These are phyloP conservation scores for Vulpes vulpes DNA, from an alignment of 2,113 vertebrate genomes.

Conservation along the genomic window DNA sequence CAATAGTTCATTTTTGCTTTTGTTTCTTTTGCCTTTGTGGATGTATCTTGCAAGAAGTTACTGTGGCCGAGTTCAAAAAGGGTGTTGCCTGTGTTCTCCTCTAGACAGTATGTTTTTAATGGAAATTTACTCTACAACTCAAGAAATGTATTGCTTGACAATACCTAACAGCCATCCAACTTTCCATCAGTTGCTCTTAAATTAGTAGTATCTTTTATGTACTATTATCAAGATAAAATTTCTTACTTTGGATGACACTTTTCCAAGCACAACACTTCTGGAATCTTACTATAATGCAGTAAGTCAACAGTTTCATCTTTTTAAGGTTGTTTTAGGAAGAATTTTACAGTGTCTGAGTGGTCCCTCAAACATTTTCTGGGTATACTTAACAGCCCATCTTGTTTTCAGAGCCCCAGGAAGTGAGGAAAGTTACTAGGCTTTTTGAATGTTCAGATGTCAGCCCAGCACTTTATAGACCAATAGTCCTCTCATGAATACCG, in stretches of 20 bases:
- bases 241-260: neutral
- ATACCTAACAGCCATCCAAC: neutral
- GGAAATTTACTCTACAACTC: neutral
- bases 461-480: neutral
- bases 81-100: too few species aligned
- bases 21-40: too few species aligned
- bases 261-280: neutral
- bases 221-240: neutral
- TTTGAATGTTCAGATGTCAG: neutral
- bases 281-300: neutral
- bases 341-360: conserved; percentile 7
- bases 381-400: neutral
- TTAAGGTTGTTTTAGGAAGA: neutral
- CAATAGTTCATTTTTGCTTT: too few species aligned
- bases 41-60: too few species aligned
- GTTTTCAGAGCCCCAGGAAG: neutral
- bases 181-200: conserved; percentile 2
- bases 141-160: conserved; percentile 47
- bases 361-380: neutral
- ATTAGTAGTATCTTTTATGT: neutral
- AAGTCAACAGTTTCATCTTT: conserved; percentile 12
- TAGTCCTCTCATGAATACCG: neutral
- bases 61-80: too few species aligned
- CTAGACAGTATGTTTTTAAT: neutral
- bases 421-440: neutral